Evolutionary conservation across 2,888 invertebrate species (phyloP).

Genomic region (Carpatolechia fugitivella): DNA sequence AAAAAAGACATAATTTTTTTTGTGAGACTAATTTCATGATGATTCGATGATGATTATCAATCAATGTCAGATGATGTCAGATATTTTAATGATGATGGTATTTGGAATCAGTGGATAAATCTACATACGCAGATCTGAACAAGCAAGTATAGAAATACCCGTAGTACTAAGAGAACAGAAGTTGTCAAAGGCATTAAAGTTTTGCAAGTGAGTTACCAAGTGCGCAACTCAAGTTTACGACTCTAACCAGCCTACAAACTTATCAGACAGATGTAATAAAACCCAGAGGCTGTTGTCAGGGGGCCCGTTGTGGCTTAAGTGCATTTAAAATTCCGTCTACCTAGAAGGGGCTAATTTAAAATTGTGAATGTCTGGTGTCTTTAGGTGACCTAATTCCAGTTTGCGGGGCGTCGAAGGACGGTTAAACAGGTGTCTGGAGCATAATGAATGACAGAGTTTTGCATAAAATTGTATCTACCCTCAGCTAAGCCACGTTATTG

Average conservation of each 20-base stretch:
- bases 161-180: not conserved
- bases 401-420: constrained; percentile 66
- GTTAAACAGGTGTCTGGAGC: constrained; percentile 62
- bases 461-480: constrained; percentile 59
- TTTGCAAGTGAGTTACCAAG: constrained; percentile 5
- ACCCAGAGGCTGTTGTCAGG: constrained; percentile 25
- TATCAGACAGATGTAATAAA: constrained; percentile 30
- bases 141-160: no score
- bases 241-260: constrained; percentile 6
- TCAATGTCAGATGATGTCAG: no score
- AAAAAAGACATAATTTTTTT: no score
- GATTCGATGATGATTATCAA: no score
- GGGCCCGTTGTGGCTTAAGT: constrained; percentile 16
- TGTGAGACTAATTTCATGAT: no score
- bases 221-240: not conserved
- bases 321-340: constrained; percentile 25
- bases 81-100: no score
- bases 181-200: constrained; percentile 1
- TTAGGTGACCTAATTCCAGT: constrained; percentile 67
- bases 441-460: constrained; percentile 44
- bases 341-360: constrained; percentile 64
- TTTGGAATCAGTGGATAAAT: no score
- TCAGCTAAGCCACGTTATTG: constrained; percentile 56
- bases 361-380: constrained; percentile 73
- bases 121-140: no score